Base-by-base conservation (phyloP, 2,113 vertebrate species). In the Oryzias javanicus region DNA sequence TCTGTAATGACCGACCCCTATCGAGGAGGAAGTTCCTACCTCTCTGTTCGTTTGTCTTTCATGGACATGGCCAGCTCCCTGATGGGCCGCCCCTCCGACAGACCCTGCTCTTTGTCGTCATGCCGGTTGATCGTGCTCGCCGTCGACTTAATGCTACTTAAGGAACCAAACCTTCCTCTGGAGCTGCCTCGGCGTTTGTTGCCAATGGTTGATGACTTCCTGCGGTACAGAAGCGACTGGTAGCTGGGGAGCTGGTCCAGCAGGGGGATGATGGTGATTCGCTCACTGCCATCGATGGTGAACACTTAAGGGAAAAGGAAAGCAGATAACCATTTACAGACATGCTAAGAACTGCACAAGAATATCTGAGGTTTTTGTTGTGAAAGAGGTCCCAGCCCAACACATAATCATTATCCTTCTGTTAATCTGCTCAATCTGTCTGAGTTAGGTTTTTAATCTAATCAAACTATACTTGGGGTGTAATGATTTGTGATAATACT, bases 231-330 rank as follows among this genome's bases (percentile, higher is more conserved):
- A 45, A 93, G 82, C 1, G 94, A 92, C 83, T 79, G 93, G 86
- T 94, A 98, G 78, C 96, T 98, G 63, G 96, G 97, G 41, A 98
- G 72, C 89, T 98, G 90, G 81, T 95, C 94, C 81, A 98, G 85
- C 74, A 98, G 90, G 0, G 75, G 83, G 83, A 91, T 90, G 67
- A 57, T 86, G 60, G 71, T 75, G 64, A 83, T 65, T 4, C 64
- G 76, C 18, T 83, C 81, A 14, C 60, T 79, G 0, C 19, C 69
- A 42, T 87, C 80, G 14, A 79, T 78, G 84, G 56, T 81, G 64
- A 92, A 90, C 29, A 92, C 91, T 91, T 41, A n/a, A 57, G 5
- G 12, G 16, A 6, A 18, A 54, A 3, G 15, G 49, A 63, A 49
- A 12, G 40, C 8, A 14, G 18, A 7, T 16, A 3, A 5, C 6